Evolutionary conservation across 2,113 vertebrate genomes (phyloP).

Genomic region (Osmerus eperlanus): DNA sequence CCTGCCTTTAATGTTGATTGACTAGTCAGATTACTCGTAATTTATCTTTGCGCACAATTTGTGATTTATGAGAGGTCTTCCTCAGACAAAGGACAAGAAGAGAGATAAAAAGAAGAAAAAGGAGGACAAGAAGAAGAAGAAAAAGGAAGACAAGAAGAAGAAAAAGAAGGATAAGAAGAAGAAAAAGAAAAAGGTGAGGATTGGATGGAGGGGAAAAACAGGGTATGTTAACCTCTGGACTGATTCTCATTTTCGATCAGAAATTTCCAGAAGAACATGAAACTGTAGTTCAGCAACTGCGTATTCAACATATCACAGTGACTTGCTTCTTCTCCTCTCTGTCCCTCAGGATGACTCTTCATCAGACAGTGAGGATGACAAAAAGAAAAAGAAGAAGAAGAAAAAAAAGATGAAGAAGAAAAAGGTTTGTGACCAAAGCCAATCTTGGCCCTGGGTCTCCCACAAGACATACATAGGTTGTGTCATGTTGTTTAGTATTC

Average conservation of each 20-base stretch:
- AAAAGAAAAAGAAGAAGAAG: slow-evolving; percentile 13
- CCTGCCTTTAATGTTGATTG: neutral
- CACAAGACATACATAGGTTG: too few species aligned
- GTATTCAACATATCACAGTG: neutral
- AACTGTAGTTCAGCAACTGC: neutral
- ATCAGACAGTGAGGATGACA: slow-evolving; percentile 7
- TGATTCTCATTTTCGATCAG: neutral
- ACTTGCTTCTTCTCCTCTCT: neutral
- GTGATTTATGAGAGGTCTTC: too few species aligned
- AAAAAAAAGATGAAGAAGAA: slow-evolving; percentile 10
- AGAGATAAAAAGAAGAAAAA: slow-evolving; percentile 35
- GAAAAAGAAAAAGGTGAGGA: neutral
- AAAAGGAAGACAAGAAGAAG: neutral
- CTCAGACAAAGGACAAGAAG: slow-evolving; percentile 13
- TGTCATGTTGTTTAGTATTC: too few species aligned
- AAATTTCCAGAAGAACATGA: neutral
- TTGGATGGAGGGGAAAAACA: too few species aligned
- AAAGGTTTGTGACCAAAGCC: neutral
- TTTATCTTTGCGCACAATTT: neutral
- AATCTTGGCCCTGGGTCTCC: too few species aligned
- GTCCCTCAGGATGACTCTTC: slow-evolving; percentile 7
- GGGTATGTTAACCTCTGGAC: neutral
- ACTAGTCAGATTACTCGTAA: neutral
- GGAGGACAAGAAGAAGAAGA: slow-evolving; percentile 36
- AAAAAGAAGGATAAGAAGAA: neutral